A percentile compares a stretch with the other conserved stretches of the same genome.
phyloP scores from a whole-genome alignment of 2,888 invertebrate genomes.

The Ganaspis brasiliensis region DNA sequence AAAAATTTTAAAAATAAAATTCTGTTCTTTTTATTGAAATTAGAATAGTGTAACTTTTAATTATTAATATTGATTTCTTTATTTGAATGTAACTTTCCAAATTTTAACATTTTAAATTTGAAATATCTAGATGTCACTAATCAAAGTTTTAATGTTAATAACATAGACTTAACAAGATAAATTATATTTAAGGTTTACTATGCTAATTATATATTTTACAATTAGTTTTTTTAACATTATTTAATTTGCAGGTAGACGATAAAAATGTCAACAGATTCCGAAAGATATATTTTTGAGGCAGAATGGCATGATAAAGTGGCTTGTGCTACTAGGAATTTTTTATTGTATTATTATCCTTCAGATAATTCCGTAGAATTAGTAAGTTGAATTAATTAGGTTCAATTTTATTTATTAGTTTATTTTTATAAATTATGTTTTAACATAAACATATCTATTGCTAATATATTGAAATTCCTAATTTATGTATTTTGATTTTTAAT shows the following conservation, averaged over 20 bases:
- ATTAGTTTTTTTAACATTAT: neutral
- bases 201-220: neutral
- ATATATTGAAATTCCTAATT: conserved; percentile 11
- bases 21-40: no score
- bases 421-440: conserved; percentile 17
- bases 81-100: no score
- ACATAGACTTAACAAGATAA: no score
- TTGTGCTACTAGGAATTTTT: conserved; percentile 87
- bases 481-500: conserved; percentile 52
- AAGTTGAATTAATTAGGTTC: conserved; percentile 68
- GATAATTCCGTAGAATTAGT: conserved; percentile 92
- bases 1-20: no score
- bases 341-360: conserved; percentile 88
- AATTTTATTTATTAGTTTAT: conserved; percentile 29
- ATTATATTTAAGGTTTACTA: neutral
- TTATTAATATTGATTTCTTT: no score
- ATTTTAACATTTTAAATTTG: no score
- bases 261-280: conserved; percentile 66
- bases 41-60: no score
- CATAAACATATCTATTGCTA: neutral
- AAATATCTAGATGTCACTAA: no score
- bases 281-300: conserved; percentile 84
- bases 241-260: neutral
- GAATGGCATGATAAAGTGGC: conserved; percentile 95
- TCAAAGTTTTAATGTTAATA: no score